Conservation (phyloP, 2,888 invertebrate species). For the Coelinius sp. region DNA sequence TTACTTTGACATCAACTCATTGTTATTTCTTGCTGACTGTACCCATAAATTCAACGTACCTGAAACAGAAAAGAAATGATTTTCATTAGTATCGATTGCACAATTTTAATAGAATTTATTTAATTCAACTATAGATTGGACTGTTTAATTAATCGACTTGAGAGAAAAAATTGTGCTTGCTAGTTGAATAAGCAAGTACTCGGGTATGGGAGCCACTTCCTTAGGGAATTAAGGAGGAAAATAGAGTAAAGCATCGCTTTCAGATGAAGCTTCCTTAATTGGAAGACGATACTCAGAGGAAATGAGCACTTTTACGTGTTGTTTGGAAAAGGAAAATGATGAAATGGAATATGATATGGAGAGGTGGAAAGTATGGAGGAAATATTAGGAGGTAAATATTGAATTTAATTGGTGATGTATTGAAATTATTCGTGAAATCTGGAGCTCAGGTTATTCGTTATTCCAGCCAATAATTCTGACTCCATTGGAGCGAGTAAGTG, state of each 20-base stretch:
- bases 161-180: slow-evolving; percentile 9
- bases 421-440: not conserved
- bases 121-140: not conserved
- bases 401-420: not conserved
- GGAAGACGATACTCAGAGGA: slow-evolving; percentile 20
- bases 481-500: slow-evolving; percentile 4
- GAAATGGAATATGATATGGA: not conserved
- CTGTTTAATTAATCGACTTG: slow-evolving; percentile 14
- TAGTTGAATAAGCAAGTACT: slow-evolving; percentile 13
- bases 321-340: not conserved
- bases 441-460: not conserved
- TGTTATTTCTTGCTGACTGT: not conserved
- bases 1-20: slow-evolving; percentile 4
- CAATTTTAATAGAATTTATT: not conserved
- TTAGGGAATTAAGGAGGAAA: slow-evolving; percentile 1
- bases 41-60: slow-evolving; percentile 28
- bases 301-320: slow-evolving; percentile 6
- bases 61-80: slow-evolving; percentile 27
- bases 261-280: slow-evolving; percentile 27
- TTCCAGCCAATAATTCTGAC: not conserved
- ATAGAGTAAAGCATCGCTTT: slow-evolving; percentile 25
- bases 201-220: not conserved
- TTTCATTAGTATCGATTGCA: no score
- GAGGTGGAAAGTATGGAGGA: not conserved
- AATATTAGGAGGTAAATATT: slow-evolving; percentile 1